Percentiles rank a stretch among this genome's conserved stretches.
phyloP scores from a whole-genome alignment of 2,797 vertebrate genomes.

The Denticeps clupeoides region DNA sequence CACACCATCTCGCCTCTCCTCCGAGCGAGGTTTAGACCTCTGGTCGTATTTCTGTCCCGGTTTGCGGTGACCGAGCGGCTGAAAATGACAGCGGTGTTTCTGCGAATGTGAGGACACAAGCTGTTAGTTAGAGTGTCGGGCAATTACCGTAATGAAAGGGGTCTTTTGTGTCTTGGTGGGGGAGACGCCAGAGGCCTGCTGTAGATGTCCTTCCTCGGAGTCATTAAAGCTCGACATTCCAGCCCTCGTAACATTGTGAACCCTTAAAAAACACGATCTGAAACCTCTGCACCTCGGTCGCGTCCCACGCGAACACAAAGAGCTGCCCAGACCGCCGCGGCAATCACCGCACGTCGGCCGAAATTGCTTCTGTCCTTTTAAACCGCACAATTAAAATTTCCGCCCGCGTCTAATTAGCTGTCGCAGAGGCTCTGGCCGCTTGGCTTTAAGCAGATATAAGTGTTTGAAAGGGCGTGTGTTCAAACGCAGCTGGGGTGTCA shows the following conservation, averaged over 20 bases:
- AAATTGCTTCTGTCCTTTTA: no score
- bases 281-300: no score
- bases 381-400: no score
- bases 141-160: conserved; percentile 2
- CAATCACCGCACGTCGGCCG: no score
- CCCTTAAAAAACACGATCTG: no score
- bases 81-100: no score
- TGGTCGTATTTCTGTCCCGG: no score
- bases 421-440: neutral
- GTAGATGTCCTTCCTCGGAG: neutral
- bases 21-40: neutral
- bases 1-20: conserved; percentile 1
- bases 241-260: no score
- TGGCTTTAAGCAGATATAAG: neutral
- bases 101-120: conserved; percentile 3
- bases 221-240: no score
- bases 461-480: neutral
- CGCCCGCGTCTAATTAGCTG: neutral
- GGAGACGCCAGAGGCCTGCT: conserved; percentile 6
- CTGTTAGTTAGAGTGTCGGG: conserved; percentile 5
- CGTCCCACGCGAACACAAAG: no score
- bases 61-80: no score
- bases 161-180: neutral
- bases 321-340: no score
- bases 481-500: conserved; percentile 1